Evolutionary conservation across 1,140 invertebrate genomes (phyloP).

Genomic region (Anadara kagoshimensis): DNA sequence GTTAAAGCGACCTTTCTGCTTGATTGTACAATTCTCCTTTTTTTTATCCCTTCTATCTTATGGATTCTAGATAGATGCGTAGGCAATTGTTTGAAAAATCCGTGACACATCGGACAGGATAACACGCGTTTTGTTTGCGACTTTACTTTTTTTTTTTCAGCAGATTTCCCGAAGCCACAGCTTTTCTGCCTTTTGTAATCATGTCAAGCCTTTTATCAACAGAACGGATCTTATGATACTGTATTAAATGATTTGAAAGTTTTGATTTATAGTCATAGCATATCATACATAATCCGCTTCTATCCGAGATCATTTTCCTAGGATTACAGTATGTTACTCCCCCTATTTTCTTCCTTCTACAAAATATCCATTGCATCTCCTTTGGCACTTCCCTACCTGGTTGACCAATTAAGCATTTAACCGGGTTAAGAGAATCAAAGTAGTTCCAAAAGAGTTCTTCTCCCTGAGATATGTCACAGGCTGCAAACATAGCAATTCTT

Average conservation of each 20-base stretch:
- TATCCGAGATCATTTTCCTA: background rate
- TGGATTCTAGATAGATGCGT: background rate
- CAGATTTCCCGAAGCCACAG: background rate
- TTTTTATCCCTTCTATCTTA: background rate
- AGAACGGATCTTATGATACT: background rate
- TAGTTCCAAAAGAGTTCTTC: conserved; percentile 16
- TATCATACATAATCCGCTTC: conserved; percentile 2
- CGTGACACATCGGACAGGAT: background rate
- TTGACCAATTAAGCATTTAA: conserved; percentile 11
- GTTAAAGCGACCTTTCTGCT: conserved; percentile 1
- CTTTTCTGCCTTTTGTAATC: background rate
- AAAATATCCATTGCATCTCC: conserved; percentile 4
- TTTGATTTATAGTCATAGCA: background rate
- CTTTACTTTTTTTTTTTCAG: no score
- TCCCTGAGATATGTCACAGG: background rate
- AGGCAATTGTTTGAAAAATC: background rate
- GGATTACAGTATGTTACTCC: background rate
- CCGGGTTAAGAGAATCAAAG: background rate
- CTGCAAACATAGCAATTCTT: conserved; percentile 10
- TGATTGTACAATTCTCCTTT: background rate
- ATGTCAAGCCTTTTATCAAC: background rate
- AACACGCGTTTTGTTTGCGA: background rate
- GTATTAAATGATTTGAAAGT: conserved; percentile 3
- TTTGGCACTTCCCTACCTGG: background rate
- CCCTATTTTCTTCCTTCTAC: background rate